Evolutionary conservation across 1,140 invertebrate species (phyloP).

Genomic region (Drosophila bifasciata): DNA sequence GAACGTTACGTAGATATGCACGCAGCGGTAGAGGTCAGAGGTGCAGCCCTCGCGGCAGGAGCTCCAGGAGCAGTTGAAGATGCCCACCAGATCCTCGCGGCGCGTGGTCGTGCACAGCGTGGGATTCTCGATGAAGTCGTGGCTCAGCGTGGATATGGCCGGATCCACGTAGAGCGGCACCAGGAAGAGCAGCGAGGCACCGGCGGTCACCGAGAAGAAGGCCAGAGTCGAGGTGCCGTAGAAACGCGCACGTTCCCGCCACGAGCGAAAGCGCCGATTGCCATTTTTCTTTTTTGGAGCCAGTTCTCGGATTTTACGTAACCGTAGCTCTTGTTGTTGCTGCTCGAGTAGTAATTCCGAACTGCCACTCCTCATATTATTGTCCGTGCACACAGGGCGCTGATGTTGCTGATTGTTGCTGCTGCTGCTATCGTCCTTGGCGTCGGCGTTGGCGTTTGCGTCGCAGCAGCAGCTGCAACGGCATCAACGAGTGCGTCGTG

Average conservation of each 20-base stretch:
- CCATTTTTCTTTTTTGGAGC: constrained; percentile 85
- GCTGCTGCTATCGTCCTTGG: constrained; percentile 51
- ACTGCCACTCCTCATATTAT: constrained; percentile 93
- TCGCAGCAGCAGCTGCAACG: constrained; percentile 80
- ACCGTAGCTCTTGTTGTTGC: constrained; percentile 88
- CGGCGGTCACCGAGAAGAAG: constrained; percentile 91
- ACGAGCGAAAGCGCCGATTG: constrained; percentile 87
- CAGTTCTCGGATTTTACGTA: constrained; percentile 89
- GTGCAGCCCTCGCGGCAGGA: constrained; percentile 95
- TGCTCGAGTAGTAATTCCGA: constrained; percentile 92
- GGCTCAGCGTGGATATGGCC: constrained; percentile 93
- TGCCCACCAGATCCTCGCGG: constrained; percentile 89
- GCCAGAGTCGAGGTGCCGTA: constrained; percentile 92
- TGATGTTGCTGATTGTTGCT: constrained; percentile 75
- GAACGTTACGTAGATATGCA: constrained; percentile 92
- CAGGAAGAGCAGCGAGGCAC: constrained; percentile 92
- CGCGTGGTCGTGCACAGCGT: constrained; percentile 91
- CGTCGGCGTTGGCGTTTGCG: constrained; percentile 51
- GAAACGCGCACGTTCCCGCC: constrained; percentile 90
- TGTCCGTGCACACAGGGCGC: constrained; percentile 83
- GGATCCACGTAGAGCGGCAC: constrained; percentile 95
- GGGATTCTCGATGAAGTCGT: constrained; percentile 91
- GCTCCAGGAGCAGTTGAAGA: constrained; percentile 94
- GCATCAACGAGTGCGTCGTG: constrained; percentile 54
- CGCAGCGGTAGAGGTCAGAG: constrained; percentile 93